A percentile compares a stretch with the other conserved stretches of the same genome.
These are phyloP conservation scores for Hydra vulgaris DNA, from an alignment of 30 jellyfish, hydroid and myxozoan species.

Conservation along the genomic window DNA sequence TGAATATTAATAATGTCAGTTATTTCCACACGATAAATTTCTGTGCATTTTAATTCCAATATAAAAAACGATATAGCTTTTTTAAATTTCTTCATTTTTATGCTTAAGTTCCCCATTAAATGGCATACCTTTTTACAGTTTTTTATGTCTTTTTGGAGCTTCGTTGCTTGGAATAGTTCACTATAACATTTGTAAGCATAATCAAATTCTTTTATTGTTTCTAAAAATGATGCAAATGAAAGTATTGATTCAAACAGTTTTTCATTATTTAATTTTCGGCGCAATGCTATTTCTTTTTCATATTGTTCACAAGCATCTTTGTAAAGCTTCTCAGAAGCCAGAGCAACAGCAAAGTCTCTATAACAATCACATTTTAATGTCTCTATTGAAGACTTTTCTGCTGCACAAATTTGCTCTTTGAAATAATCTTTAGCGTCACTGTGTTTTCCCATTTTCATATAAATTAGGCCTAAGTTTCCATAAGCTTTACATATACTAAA, in stretches of 20 bases:
- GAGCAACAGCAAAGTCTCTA: constrained; percentile 35
- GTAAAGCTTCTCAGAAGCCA: constrained; percentile 9
- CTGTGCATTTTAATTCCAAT: constrained; percentile 51
- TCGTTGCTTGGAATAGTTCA: constrained; percentile 26
- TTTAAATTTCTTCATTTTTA: constrained; percentile 41
- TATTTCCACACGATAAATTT: constrained; percentile 12
- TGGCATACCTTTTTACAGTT: constrained; percentile 13
- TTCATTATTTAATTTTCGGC: constrained; percentile 10
- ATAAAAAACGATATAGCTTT: constrained; percentile 53
- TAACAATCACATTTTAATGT: constrained; percentile 53
- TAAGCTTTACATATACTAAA: constrained; percentile 77
- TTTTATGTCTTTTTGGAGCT: constrained; percentile 10
- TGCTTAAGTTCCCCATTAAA: constrained; percentile 44
- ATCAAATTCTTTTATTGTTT: constrained; percentile 2
- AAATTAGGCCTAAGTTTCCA: constrained; percentile 76
- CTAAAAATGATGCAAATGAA: constrained; percentile 17
- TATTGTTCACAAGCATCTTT: constrained; percentile 26
- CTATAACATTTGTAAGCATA: constrained; percentile 33
- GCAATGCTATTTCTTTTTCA: constrained; percentile 29
- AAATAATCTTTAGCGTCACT: constrained; percentile 56
- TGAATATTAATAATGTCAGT: constrained; percentile 52
- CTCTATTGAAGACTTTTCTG: constrained; percentile 45
- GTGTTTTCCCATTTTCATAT: constrained; percentile 39
- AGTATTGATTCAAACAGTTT: constrained; percentile 2
- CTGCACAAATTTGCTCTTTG: constrained; percentile 52